Evolutionary conservation across 2,797 vertebrate species (phyloP).

Genomic region (Carapus acus): DNA sequence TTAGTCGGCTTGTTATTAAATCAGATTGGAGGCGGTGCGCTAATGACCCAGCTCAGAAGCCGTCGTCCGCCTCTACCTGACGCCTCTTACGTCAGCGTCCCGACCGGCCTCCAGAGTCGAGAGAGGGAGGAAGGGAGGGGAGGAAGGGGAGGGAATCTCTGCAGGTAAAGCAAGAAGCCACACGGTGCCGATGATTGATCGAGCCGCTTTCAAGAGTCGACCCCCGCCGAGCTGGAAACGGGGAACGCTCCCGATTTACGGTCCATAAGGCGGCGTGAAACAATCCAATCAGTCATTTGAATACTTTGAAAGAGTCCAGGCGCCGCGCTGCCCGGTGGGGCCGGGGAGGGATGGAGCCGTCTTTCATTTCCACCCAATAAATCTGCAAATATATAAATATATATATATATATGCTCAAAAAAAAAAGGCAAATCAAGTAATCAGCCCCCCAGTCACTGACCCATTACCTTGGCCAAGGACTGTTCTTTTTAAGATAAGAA

Average conservation of each 20-base stretch:
- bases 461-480: slow-evolving; percentile 64
- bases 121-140: slow-evolving; percentile 23
- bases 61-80: slow-evolving; percentile 51
- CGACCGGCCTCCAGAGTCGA: slow-evolving; percentile 28
- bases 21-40: slow-evolving; percentile 66
- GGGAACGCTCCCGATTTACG: slow-evolving; percentile 49
- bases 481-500: slow-evolving; percentile 72
- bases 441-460: slow-evolving; percentile 62
- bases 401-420: no score
- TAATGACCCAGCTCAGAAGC: slow-evolving; percentile 69
- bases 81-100: slow-evolving; percentile 46
- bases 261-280: slow-evolving; percentile 31
- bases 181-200: slow-evolving; percentile 4
- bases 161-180: slow-evolving; percentile 3
- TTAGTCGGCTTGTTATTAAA: slow-evolving; percentile 73
- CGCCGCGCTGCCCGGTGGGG: slow-evolving; percentile 26
- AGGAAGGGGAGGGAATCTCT: slow-evolving; percentile 10
- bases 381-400: slow-evolving; percentile 68
- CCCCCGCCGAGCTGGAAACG: slow-evolving; percentile 53
- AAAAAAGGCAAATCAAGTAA: slow-evolving; percentile 65
- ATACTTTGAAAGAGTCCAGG: slow-evolving; percentile 43
- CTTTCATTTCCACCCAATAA: slow-evolving; percentile 63
- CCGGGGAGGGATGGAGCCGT: slow-evolving; percentile 12
- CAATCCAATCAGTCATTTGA: slow-evolving; percentile 41
- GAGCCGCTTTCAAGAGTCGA: slow-evolving; percentile 22